Percentiles rank a stretch among this genome's conserved stretches.
phyloP scores from a whole-genome alignment of 2,888 invertebrate species.

The Amiota mariae region DNA sequence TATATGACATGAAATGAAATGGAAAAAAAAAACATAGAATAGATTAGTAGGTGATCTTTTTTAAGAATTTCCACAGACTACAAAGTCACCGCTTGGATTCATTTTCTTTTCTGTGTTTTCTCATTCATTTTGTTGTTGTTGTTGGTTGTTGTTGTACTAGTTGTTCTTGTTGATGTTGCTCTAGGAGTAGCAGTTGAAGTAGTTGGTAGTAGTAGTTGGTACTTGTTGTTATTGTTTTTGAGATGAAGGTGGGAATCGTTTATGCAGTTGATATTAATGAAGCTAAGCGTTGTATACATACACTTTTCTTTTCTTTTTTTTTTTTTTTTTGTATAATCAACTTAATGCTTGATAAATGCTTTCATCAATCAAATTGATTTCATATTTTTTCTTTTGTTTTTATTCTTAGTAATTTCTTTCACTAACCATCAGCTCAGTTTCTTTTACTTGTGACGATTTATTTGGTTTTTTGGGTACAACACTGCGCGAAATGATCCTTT shows the following conservation, averaged over 20 bases:
- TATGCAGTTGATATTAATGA: neutral
- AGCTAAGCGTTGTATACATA: neutral
- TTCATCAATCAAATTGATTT: too few species aligned
- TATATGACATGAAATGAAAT: slow-evolving; percentile 78
- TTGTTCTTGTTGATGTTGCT: neutral
- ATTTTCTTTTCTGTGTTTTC: slow-evolving; percentile 60
- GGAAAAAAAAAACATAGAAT: slow-evolving; percentile 60
- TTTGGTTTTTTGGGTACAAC: neutral
- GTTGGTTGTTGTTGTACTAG: neutral
- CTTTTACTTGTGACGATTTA: neutral
- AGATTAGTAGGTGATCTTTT: slow-evolving; percentile 51
- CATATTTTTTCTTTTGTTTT: too few species aligned
- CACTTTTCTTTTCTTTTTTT: slow-evolving; percentile 28
- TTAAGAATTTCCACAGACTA: slow-evolving; percentile 64
- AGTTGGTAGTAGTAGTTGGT: too few species aligned
- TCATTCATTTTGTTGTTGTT: slow-evolving; percentile 29
- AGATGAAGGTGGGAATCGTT: neutral
- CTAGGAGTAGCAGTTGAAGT: too few species aligned
- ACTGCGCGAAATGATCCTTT: neutral
- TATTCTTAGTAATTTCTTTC: too few species aligned
- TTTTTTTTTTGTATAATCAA: slow-evolving; percentile 32
- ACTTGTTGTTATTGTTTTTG: too few species aligned
- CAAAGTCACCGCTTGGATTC: slow-evolving; percentile 67
- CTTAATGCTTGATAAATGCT: too few species aligned
- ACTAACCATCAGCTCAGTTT: too few species aligned